Percentiles rank a stretch among this genome's conserved stretches.
Evolutionary conservation across 2,113 vertebrate genomes (phyloP).

Genomic region (Ictalurus furcatus): DNA sequence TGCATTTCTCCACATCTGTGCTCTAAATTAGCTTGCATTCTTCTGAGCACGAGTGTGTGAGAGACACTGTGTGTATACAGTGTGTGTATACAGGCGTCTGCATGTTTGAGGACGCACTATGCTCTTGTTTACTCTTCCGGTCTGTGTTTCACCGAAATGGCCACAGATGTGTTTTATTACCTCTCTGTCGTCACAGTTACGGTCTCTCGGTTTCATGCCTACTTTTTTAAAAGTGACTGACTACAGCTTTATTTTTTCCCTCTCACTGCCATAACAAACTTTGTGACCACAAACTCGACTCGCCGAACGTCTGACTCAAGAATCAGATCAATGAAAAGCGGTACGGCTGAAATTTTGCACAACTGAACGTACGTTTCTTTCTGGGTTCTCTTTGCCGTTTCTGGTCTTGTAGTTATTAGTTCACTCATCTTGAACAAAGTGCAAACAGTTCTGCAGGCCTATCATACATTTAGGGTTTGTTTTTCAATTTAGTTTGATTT

Average conservation of each 20-base stretch:
- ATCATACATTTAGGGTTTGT: no score
- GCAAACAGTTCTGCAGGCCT: background rate
- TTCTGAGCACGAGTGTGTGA: background rate
- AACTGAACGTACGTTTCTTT: background rate
- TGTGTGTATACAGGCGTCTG: background rate
- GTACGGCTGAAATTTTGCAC: background rate
- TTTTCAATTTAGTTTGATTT: background rate
- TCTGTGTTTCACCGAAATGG: background rate
- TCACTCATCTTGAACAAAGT: background rate
- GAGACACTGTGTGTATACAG: background rate
- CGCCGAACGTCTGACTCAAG: background rate
- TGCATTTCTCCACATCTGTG: background rate
- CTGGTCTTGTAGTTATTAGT: background rate
- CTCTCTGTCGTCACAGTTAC: background rate
- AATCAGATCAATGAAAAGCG: background rate
- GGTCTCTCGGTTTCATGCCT: background rate
- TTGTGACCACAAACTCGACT: background rate
- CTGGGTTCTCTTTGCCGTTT: background rate
- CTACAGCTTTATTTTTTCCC: background rate
- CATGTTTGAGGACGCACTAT: background rate
- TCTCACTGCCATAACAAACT: background rate
- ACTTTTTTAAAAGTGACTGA: background rate
- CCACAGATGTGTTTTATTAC: constrained; percentile 20
- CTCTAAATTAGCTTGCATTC: background rate
- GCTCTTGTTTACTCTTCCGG: constrained; percentile 6